Base-by-base conservation (phyloP, 2,113 vertebrate genomes). In the Danio rerio region DNA sequence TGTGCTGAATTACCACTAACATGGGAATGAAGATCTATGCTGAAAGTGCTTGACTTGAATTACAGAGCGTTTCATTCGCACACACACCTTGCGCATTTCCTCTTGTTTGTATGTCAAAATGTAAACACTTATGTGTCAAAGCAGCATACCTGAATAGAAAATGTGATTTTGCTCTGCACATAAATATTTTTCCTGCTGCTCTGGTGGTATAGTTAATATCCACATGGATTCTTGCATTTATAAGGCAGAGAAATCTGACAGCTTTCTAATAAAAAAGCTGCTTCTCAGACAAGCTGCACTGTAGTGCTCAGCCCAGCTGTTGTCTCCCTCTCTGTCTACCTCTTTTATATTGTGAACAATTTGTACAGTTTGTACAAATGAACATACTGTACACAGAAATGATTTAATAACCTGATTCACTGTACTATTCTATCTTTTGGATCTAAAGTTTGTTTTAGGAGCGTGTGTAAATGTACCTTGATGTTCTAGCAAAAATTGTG, bases 11-110 rank as follows among this genome's bases (percentile, higher is more conserved):
- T 49, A 18, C 9, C 42, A 47, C 16, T 7, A 68, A 47, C 42
- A 18, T 68, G 65, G 65, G 45, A 68, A 68, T 58, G 55, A 58
- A 58, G 8, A 58, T 47, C 65, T 47, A 45, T 43, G 40, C 65
- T n/a, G 43, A 47, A 47, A 68, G 16, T 9, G 43, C 43, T 5
- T 68, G 2, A 18, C 45, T 68, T 68, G 42, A 68, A 68, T 11
- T n/a, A 66, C 15, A 66, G 42, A 16, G 62, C n/a, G 15, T 66
- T 13, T 42, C 9, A 45, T n/a, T 45, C 16, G 45, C 5, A 18
- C 55, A 58, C n/a, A 7, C 15, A 10, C n/a, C 9, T n/a, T 66
- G 40, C 10, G 42, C 11, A 31, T 68, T 66, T 66, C 18, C 5
- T 45, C 16, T 45, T 3, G 42, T n/a, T 45, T 66, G 43, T 6